These are phyloP conservation scores for Acronicta aceris DNA, from an alignment of 2,888 invertebrate genomes.

Conservation along the genomic window DNA sequence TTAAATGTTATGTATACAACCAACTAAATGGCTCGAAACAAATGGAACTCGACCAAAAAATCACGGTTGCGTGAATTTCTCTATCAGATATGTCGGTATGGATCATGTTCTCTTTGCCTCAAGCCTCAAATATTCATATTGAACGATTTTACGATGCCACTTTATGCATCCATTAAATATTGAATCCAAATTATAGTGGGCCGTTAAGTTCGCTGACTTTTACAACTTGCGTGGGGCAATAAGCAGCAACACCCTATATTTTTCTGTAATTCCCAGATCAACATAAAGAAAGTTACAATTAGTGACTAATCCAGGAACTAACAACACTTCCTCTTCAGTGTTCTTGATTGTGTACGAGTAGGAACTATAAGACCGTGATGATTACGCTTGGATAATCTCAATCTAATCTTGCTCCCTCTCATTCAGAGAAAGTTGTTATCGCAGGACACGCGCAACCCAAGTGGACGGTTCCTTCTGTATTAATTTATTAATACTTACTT, in stretches of 20 bases:
- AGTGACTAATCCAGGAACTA: constrained; percentile 64
- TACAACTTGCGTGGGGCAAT: constrained; percentile 12
- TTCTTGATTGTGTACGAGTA: constrained; percentile 71
- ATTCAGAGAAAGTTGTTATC: constrained; percentile 79
- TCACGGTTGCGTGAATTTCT: constrained; percentile 29
- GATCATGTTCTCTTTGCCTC: constrained; percentile 17
- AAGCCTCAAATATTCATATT: constrained; percentile 16
- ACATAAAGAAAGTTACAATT: constrained; percentile 53
- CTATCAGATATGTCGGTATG: constrained; percentile 14
- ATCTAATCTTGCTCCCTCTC: constrained; percentile 75
- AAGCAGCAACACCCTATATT: constrained; percentile 33
- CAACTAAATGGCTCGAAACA: constrained; percentile 33
- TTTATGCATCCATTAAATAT: neutral
- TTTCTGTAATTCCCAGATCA: constrained; percentile 44
- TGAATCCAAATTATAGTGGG: constrained; percentile 10
- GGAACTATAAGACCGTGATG: constrained; percentile 79
- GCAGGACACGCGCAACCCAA: constrained; percentile 51
- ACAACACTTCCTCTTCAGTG: constrained; percentile 70
- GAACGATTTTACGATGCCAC: neutral
- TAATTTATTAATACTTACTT: constrained; percentile 50
- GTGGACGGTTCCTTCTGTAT: constrained; percentile 46
- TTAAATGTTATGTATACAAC: constrained; percentile 22
- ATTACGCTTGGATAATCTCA: constrained; percentile 80
- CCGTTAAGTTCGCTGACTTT: constrained; percentile 18
- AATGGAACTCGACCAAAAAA: constrained; percentile 34